Conservation (phyloP, 2,888 invertebrate species). For the Strigamia maritima region DNA sequence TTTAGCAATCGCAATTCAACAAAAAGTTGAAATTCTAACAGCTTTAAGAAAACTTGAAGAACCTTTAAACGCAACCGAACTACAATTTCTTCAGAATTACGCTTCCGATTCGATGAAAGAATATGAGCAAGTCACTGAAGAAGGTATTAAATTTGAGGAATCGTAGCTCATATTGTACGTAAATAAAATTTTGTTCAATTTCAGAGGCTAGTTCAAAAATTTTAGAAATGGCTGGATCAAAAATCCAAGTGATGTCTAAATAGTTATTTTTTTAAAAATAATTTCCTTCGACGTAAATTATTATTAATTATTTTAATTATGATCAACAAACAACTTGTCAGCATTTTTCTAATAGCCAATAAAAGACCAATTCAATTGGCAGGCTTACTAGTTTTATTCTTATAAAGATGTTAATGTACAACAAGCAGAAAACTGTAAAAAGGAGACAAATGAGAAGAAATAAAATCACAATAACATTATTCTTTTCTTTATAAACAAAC, state of each 20-base stretch:
- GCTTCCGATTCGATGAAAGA: slow-evolving; percentile 52
- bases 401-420: slow-evolving; percentile 34
- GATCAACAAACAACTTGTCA: too few species aligned
- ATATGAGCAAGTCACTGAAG: slow-evolving; percentile 53
- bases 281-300: neutral
- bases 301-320: neutral
- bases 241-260: slow-evolving; percentile 1
- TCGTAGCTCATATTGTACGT: neutral
- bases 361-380: neutral
- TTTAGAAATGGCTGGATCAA: slow-evolving; percentile 8
- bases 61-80: slow-evolving; percentile 51
- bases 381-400: slow-evolving; percentile 28
- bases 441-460: slow-evolving; percentile 8
- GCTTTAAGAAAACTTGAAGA: slow-evolving; percentile 56
- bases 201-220: neutral
- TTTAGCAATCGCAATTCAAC: slow-evolving; percentile 56
- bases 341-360: neutral
- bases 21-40: slow-evolving; percentile 57
- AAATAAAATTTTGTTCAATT: too few species aligned
- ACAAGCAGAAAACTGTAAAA: slow-evolving; percentile 24
- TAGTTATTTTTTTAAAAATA: neutral
- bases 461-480: neutral
- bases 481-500: slow-evolving; percentile 12
- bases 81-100: slow-evolving; percentile 52
- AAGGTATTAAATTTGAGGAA: slow-evolving; percentile 37